A percentile compares a stretch with the other conserved stretches of the same genome.
Evolutionary conservation across 37 sponge, comb jelly and placozoan genomes (phyloP).

Genomic region (Halichondria panicea): DNA sequence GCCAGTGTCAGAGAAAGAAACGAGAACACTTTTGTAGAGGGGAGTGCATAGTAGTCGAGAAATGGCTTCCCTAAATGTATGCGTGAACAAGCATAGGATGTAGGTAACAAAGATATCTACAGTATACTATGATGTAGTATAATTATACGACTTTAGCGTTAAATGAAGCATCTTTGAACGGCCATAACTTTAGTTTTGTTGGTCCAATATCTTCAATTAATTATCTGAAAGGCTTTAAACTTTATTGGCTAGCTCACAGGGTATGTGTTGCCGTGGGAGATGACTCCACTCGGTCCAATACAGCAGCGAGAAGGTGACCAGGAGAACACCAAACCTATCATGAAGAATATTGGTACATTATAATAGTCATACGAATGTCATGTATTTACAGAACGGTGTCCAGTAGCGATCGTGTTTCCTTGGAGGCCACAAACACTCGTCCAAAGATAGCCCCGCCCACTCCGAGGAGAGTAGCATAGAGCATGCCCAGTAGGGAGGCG

Average conservation of each 20-base stretch:
- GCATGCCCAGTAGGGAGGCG: slow-evolving; percentile 1
- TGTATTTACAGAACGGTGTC: slow-evolving; percentile 18
- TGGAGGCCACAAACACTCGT: slow-evolving; percentile 17
- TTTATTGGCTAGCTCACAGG: no score
- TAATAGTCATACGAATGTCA: no score
- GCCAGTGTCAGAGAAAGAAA: not conserved
- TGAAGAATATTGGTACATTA: no score
- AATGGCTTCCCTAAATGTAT: not conserved
- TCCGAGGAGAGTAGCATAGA: slow-evolving; percentile 18
- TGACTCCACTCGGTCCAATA: slow-evolving; percentile 1
- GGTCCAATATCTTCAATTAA: no score
- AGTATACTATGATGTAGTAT: no score
- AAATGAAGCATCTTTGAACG: no score
- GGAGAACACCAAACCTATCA: slow-evolving; percentile 3
- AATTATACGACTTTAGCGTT: no score
- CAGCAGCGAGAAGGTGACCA: not conserved
- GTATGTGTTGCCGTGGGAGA: not conserved
- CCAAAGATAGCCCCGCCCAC: slow-evolving; percentile 16
- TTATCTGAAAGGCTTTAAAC: no score
- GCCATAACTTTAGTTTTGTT: no score
- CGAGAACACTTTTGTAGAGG: slow-evolving; percentile 11
- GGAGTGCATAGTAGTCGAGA: slow-evolving; percentile 7
- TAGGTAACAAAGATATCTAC: no score
- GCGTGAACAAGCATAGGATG: no score
- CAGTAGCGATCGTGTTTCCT: not conserved